Base-by-base conservation (phyloP, 2,888 invertebrate genomes). In the Leucania comma region DNA sequence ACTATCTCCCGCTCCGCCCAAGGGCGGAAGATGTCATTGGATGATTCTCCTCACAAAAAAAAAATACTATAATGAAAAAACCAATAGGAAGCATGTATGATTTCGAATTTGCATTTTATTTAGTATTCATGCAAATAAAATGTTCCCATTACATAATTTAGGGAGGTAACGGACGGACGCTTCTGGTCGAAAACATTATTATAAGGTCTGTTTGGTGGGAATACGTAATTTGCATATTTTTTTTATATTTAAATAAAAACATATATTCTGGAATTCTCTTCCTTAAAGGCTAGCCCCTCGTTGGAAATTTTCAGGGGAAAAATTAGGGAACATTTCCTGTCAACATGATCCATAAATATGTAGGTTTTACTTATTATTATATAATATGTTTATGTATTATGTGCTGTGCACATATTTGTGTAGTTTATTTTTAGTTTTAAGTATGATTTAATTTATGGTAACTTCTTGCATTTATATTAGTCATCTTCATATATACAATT, bases 111-210 rank as follows among this genome's bases (percentile, higher is more conserved):
- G 57, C 56, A 10, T 72, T 80, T 65, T 65, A 83, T 80, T 74
- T 46, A 68, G 35, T 77, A 74, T 69, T 69, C 66, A 80, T 80
- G 81, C 62, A 74, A 77, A 82, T 78, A 77, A 53, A 72, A 80
- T 70, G 60, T 62, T 62, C 81, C 62, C 62, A 77, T 80, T 72
- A 62, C 71, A 68, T 83, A 74, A 72, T 77, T 72, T 59, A 42
- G 71, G 68, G 58, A 68, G 58, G 61, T 67, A 74, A 69, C 42
- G 64, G 64, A 74, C 68, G 83, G 69, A 64, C 64, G 71, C 67
- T 63, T 69, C 38, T 68, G 66, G 70, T 62, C 42, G 29, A 69
- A 71, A 80, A 83, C 59, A 53, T 70, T 72, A 72, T 61, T 32
- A 65, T 48, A 68, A 62, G 64, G 68, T 66, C 61, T 64, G 63